Conservation (phyloP, 2,888 invertebrate species). For the Habroteleia sp. region DNA sequence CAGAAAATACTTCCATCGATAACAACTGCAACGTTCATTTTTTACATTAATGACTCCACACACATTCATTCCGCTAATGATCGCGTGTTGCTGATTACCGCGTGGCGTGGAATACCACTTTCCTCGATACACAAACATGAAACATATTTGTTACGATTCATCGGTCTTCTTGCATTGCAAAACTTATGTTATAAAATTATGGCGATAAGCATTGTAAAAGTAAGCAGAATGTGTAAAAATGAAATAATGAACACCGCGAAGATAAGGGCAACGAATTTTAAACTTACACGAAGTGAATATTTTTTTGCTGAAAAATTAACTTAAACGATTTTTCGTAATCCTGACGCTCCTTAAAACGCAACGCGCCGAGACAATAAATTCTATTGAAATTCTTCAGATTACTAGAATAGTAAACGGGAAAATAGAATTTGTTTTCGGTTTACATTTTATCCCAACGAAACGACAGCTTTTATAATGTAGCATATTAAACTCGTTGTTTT, state of each 20-base stretch:
- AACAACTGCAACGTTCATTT: constrained; percentile 18
- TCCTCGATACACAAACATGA: constrained; percentile 34
- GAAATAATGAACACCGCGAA: neutral
- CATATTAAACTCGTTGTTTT: too few relatives aligned
- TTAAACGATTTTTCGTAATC: too few relatives aligned
- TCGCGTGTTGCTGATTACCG: constrained; percentile 47
- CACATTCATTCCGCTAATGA: constrained; percentile 38
- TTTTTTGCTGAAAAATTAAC: too few relatives aligned
- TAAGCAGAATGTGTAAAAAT: constrained; percentile 1
- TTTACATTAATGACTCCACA: constrained; percentile 49
- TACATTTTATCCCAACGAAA: too few relatives aligned
- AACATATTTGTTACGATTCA: constrained; percentile 48
- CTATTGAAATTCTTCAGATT: too few relatives aligned
- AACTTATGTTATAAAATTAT: constrained; percentile 1
- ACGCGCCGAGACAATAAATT: too few relatives aligned
- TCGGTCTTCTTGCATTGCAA: constrained; percentile 7
- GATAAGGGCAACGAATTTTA: too few relatives aligned
- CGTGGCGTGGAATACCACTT: constrained; percentile 15
- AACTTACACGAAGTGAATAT: too few relatives aligned
- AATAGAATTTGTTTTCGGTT: too few relatives aligned
- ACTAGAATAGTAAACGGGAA: too few relatives aligned
- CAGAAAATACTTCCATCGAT: constrained; percentile 20
- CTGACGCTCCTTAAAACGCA: too few relatives aligned
- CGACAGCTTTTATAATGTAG: too few relatives aligned
- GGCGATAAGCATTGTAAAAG: constrained; percentile 1